Percentiles rank a stretch among this genome's conserved stretches.
Conservation (phyloP, 2,888 invertebrate genomes). For the Cerceris ruficornis region DNA sequence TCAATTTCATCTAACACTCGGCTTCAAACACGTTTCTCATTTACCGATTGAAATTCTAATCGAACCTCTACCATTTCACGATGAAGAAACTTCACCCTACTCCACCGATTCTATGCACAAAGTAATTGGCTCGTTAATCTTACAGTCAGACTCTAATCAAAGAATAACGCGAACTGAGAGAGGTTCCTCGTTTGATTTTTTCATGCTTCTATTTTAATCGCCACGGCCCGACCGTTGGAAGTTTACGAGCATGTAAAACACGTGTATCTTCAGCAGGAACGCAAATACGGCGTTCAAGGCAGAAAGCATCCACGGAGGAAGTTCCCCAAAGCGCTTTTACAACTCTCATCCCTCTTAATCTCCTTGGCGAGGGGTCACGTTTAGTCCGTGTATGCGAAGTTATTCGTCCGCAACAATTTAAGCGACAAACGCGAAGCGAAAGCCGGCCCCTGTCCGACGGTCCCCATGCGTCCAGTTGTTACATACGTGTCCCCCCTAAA, state of each 20-base stretch:
- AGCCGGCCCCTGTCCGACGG: constrained; percentile 11
- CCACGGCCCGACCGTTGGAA: not conserved
- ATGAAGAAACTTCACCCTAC: no score
- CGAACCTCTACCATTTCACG: no score
- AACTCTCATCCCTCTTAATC: constrained; percentile 69
- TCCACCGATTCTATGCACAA: no score
- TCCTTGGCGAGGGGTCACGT: constrained; percentile 51
- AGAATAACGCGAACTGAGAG: no score
- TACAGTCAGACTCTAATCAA: no score
- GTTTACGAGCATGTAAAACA: not conserved
- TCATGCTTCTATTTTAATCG: no score
- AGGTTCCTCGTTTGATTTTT: no score
- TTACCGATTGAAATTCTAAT: no score
- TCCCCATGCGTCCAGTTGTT: not conserved
- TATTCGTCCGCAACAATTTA: constrained; percentile 54
- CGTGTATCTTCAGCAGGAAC: constrained; percentile 1
- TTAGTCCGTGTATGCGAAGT: constrained; percentile 39
- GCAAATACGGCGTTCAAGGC: not conserved
- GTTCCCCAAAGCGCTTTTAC: constrained; percentile 57
- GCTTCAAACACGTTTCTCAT: no score
- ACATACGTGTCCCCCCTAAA: not conserved
- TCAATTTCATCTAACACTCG: no score
- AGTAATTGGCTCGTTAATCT: no score
- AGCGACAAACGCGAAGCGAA: constrained; percentile 18
- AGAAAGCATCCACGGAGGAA: constrained; percentile 17